Conservation (phyloP, 2,888 invertebrate species). For the Apodemia mormo region DNA sequence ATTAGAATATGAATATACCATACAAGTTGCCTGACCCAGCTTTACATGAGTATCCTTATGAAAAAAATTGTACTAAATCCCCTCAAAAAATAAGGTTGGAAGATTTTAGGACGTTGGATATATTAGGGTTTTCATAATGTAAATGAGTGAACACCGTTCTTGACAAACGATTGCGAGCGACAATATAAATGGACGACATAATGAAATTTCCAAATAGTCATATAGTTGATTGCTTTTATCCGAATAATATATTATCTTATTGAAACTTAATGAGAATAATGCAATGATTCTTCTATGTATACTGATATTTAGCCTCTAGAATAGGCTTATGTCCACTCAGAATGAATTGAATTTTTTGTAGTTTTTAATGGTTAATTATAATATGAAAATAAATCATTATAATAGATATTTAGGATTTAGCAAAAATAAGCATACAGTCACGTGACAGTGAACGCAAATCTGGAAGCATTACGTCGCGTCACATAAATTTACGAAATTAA, state of each 20-base stretch:
- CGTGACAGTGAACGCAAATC: too few relatives aligned
- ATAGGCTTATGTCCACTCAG: too few relatives aligned
- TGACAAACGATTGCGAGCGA: background rate
- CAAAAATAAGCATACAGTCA: too few relatives aligned
- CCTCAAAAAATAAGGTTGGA: too few relatives aligned
- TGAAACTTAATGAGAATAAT: background rate
- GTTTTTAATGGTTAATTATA: too few relatives aligned
- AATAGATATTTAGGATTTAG: too few relatives aligned
- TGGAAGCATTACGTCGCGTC: too few relatives aligned
- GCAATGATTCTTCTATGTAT: background rate
- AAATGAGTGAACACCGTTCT: background rate
- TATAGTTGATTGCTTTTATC: background rate
- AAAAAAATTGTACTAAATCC: too few relatives aligned
- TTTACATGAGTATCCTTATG: background rate
- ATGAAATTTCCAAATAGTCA: background rate
- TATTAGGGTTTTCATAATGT: background rate
- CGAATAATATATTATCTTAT: background rate
- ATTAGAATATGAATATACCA: background rate
- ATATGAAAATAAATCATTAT: too few relatives aligned
- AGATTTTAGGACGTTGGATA: conserved; percentile 37
- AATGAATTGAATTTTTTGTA: too few relatives aligned
- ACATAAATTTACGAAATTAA: too few relatives aligned
- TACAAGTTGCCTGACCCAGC: background rate
- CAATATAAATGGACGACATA: background rate
- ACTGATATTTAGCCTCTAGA: too few relatives aligned